Conservation (phyloP, 2,888 invertebrate genomes). For the Sphaeridia pumilis region DNA sequence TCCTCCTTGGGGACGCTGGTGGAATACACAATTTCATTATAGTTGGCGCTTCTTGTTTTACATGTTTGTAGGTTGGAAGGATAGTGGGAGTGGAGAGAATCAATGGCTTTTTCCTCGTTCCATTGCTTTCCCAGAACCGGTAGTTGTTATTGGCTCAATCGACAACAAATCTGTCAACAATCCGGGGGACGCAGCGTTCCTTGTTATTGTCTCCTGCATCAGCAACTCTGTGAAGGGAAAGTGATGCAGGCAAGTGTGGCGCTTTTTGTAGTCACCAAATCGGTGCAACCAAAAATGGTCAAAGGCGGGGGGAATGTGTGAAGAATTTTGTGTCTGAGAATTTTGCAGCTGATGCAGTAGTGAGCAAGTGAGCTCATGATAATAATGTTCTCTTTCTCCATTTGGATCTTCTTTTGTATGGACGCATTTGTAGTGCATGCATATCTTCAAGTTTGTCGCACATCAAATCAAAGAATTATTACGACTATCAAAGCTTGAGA, state of each 20-base stretch:
- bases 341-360: too few relatives aligned
- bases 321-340: too few relatives aligned
- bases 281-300: too few relatives aligned
- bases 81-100: neutral
- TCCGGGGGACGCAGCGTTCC: neutral
- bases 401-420: neutral
- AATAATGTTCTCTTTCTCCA: neutral
- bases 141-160: neutral
- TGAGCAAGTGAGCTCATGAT: neutral
- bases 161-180: slow-evolving; percentile 1
- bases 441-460: neutral
- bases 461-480: slow-evolving; percentile 5
- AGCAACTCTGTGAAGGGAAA: too few relatives aligned
- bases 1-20: slow-evolving; percentile 20
- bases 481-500: slow-evolving; percentile 1
- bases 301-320: too few relatives aligned
- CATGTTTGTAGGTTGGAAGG: slow-evolving; percentile 13
- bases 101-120: neutral
- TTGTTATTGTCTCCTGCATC: too few relatives aligned
- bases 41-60: neutral
- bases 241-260: too few relatives aligned
- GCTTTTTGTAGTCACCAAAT: too few relatives aligned
- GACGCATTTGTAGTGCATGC: neutral
- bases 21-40: slow-evolving; percentile 35
- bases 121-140: neutral